phyloP scores from a whole-genome alignment of 2,888 invertebrate species.

The Cerceris ruficornis region DNA sequence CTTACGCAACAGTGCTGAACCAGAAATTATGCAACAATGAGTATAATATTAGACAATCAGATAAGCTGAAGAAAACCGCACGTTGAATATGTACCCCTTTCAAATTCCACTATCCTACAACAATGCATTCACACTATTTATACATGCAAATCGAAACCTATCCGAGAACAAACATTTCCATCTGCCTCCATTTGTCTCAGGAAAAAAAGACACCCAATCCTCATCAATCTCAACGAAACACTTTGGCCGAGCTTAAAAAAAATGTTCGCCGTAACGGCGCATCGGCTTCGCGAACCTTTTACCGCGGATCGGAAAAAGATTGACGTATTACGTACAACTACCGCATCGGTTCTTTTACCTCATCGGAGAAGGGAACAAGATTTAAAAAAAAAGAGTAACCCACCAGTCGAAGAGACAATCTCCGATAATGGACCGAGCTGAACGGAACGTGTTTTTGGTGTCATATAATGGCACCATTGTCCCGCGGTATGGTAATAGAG shows the following conservation, averaged over 20 bases:
- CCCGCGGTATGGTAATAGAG: conserved; percentile 38
- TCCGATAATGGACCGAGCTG: conserved; percentile 55
- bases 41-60: too few relatives aligned
- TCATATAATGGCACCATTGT: conserved; percentile 53
- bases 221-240: background rate
- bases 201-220: background rate
- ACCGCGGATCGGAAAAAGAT: background rate
- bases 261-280: background rate
- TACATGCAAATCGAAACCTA: too few relatives aligned
- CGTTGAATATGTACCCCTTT: too few relatives aligned
- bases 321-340: background rate
- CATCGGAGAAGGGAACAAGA: conserved; percentile 26
- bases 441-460: conserved; percentile 55
- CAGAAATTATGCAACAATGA: too few relatives aligned
- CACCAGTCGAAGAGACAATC: conserved; percentile 31
- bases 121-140: too few relatives aligned
- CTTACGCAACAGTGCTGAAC: too few relatives aligned
- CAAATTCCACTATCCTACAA: too few relatives aligned
- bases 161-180: too few relatives aligned
- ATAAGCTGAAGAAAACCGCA: too few relatives aligned
- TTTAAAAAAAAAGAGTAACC: conserved; percentile 32
- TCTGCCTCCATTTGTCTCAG: background rate
- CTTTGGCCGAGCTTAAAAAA: background rate
- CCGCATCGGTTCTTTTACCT: conserved; percentile 11
- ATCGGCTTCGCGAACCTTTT: background rate